Conservation (phyloP, 1,140 invertebrate genomes). For the Drosophila dunni region DNA sequence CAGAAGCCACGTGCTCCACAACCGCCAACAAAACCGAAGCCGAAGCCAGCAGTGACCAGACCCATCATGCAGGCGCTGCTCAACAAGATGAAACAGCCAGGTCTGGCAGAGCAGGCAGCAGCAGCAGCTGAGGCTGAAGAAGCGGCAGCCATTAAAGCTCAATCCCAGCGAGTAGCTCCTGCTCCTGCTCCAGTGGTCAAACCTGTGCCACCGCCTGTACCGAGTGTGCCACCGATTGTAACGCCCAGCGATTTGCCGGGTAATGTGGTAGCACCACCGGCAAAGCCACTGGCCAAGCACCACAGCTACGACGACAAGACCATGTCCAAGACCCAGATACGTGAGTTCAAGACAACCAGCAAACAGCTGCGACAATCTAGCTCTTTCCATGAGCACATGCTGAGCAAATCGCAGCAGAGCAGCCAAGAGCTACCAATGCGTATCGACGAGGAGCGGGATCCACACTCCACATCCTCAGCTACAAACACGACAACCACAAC, state of each 20-base stretch:
- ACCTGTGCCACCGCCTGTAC: constrained; percentile 64
- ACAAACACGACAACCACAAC: constrained; percentile 79
- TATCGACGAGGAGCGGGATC: constrained; percentile 74
- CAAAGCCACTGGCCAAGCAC: constrained; percentile 87
- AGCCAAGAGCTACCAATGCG: constrained; percentile 74
- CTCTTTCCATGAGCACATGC: constrained; percentile 87
- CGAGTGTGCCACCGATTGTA: constrained; percentile 68
- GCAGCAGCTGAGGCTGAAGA: constrained; percentile 69
- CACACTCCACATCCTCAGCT: constrained; percentile 69
- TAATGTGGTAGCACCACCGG: constrained; percentile 75
- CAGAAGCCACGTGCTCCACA: constrained; percentile 71
- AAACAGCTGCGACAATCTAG: constrained; percentile 87
- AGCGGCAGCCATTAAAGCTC: constrained; percentile 11
- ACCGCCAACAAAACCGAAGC: constrained; percentile 74
- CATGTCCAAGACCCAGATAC: constrained; percentile 87
- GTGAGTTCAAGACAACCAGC: constrained; percentile 87
- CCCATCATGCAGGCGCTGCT: constrained; percentile 80
- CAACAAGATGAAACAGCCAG: constrained; percentile 79
- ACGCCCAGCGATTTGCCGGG: constrained; percentile 73
- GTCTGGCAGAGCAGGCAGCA: constrained; percentile 70
- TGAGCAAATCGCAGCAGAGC: constrained; percentile 84
- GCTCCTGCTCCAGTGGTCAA: constrained; percentile 30
- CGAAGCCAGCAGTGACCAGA: constrained; percentile 74
- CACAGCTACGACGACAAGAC: constrained; percentile 88
- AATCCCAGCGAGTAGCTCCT: neutral